Evolutionary conservation across 2,797 vertebrate genomes (phyloP), one percentile per base, ranked within the genome.

Genomic region (Eulemur rubriventer): DNA sequence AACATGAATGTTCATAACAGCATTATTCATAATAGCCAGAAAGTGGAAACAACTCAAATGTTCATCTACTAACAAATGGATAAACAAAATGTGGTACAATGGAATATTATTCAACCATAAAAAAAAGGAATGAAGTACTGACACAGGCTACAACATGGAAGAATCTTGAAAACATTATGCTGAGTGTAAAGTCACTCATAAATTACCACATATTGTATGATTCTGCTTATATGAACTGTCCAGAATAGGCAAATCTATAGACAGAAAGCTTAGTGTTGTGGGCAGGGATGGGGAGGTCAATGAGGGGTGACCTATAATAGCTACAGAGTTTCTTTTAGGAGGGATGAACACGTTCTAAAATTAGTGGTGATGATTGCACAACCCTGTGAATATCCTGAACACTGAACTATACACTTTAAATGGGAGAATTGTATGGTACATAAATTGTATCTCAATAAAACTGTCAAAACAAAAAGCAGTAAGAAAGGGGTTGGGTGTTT

Each of bases 121-220:
- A 95, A 89, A 95, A 95, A 78, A 83, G 63, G 63, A 89, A 85
- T 38, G 12, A 82, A 67, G 76, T 59, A 11, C 13, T 76, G 52
- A 84, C 50, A 28, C 46, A 52, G 33, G 38, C 26, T 16, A 50
- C 28, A 41, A 63, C 30, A 88, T 4, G 11, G 22, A 35, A 30
- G 50, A 94, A 63, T 26, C 6, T 5, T 76, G 76, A 83, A 59
- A 92, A 83, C 14, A 73, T 13, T 9, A 70, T 41, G 8, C 72
- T 76, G 59, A 82, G 14, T 57, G 38, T 75, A 59, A 61, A 73
- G 41, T 61, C 41, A 67, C 35, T 73, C 81, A 75, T n/a, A 72
- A 85, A 91, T 7, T 35, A 61, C 7, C 28, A 57, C 57, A 63
- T 43, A 63, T 17, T 33, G 10, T 16, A 73, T 12, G 46, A 75